Percentiles rank a stretch among this genome's conserved stretches.
Conservation (phyloP, 2,888 invertebrate genomes). For the Drosophila mimetica region DNA sequence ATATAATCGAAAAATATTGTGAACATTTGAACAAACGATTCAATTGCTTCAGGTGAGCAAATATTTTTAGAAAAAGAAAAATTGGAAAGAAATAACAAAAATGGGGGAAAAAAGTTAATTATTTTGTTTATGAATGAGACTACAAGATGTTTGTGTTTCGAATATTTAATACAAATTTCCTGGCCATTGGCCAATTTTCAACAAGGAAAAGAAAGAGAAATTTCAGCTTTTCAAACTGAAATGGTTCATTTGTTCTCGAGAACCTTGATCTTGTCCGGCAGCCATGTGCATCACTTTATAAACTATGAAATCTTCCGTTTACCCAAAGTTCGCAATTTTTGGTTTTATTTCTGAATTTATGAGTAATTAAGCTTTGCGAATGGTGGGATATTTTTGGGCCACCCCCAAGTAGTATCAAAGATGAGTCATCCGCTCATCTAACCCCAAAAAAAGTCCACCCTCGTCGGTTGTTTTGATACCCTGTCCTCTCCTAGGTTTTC, state of each 20-base stretch:
- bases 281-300: constrained; percentile 65
- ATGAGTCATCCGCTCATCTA: constrained; percentile 32
- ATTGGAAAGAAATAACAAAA: constrained; percentile 10
- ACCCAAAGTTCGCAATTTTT: constrained; percentile 1
- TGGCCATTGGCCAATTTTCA: constrained; percentile 65
- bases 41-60: constrained; percentile 27
- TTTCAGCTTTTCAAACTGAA: constrained; percentile 27
- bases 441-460: constrained; percentile 16
- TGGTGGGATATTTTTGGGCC: constrained; percentile 19
- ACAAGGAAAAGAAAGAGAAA: constrained; percentile 14
- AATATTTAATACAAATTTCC: constrained; percentile 52
- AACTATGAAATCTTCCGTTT: constrained; percentile 24
- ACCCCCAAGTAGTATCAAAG: constrained; percentile 21
- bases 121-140: constrained; percentile 41
- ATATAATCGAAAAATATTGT: constrained; percentile 11
- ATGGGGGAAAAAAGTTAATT: constrained; percentile 12
- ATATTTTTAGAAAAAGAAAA: background rate
- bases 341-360: constrained; percentile 18
- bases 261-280: constrained; percentile 72
- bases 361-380: constrained; percentile 35
- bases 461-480: constrained; percentile 15
- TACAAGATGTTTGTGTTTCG: constrained; percentile 5
- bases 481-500: background rate
- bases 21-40: constrained; percentile 2
- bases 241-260: constrained; percentile 33